Conservation (phyloP, 2,888 invertebrate genomes). For the Pyrrhopygopsis socrates region DNA sequence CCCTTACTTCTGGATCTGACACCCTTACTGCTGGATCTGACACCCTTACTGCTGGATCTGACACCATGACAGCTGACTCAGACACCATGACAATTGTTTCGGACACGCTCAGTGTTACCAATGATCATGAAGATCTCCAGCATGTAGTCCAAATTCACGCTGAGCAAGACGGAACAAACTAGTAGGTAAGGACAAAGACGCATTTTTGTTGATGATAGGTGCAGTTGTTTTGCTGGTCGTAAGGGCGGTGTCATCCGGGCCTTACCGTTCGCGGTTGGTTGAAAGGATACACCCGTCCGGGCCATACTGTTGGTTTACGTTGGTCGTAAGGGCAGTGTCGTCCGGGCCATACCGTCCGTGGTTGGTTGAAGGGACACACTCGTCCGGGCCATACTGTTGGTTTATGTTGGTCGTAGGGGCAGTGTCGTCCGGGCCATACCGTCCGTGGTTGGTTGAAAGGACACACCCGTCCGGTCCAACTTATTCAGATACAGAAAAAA, state of each 20-base stretch:
- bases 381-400: constrained; percentile 23
- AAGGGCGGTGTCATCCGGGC: constrained; percentile 14
- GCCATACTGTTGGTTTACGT: constrained; percentile 18
- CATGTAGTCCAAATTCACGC: constrained; percentile 19
- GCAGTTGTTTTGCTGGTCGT: constrained; percentile 12
- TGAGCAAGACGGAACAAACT: constrained; percentile 10
- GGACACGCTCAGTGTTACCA: constrained; percentile 10
- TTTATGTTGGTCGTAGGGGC: constrained; percentile 30
- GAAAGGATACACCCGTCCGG: constrained; percentile 9
- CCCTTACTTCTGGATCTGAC: not conserved
- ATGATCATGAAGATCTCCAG: constrained; percentile 11
- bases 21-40: no score
- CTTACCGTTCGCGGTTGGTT: constrained; percentile 24
- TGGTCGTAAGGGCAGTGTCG: constrained; percentile 30
- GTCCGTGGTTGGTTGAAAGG: constrained; percentile 24
- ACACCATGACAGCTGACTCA: not conserved
- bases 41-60: no score
- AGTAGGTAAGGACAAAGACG: constrained; percentile 16
- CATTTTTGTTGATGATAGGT: constrained; percentile 10
- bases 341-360: constrained; percentile 25
- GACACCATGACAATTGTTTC: constrained; percentile 6
- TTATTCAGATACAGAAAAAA: not conserved
- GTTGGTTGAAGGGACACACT: constrained; percentile 11
- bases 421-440: constrained; percentile 20
- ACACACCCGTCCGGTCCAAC: constrained; percentile 14